Evolutionary conservation across 92 coral and sea anemone genomes (phyloP).

Genomic region (Actinostola sp.): DNA sequence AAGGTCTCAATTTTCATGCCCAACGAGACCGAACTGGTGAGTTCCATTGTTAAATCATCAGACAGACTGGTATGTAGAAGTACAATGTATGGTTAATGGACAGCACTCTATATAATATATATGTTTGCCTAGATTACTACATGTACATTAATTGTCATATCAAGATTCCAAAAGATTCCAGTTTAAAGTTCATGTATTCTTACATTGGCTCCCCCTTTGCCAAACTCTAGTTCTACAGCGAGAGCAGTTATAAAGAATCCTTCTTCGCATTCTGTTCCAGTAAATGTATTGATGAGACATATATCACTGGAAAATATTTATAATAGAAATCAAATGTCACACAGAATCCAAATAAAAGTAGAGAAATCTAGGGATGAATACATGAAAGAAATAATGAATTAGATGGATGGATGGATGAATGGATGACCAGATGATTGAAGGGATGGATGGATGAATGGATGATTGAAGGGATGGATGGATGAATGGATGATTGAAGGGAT

Average conservation of each 20-base stretch:
- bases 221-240: constrained; percentile 67
- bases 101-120: too few relatives aligned
- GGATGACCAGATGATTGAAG: too few relatives aligned
- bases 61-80: too few relatives aligned
- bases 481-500: too few relatives aligned
- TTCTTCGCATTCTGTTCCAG: constrained; percentile 59
- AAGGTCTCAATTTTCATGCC: too few relatives aligned
- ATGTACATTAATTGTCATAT: neutral
- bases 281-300: constrained; percentile 31
- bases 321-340: neutral
- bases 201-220: constrained; percentile 57
- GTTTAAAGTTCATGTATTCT: neutral
- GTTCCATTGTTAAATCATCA: too few relatives aligned
- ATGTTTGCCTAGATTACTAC: neutral
- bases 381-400: too few relatives aligned
- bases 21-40: too few relatives aligned
- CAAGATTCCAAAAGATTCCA: neutral
- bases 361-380: neutral
- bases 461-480: too few relatives aligned
- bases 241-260: constrained; percentile 55
- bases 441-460: too few relatives aligned
- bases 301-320: constrained; percentile 42
- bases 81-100: too few relatives aligned
- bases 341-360: neutral
- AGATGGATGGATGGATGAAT: too few relatives aligned